Conservation (phyloP, 2,113 vertebrate genomes). For the Gallinago media region DNA sequence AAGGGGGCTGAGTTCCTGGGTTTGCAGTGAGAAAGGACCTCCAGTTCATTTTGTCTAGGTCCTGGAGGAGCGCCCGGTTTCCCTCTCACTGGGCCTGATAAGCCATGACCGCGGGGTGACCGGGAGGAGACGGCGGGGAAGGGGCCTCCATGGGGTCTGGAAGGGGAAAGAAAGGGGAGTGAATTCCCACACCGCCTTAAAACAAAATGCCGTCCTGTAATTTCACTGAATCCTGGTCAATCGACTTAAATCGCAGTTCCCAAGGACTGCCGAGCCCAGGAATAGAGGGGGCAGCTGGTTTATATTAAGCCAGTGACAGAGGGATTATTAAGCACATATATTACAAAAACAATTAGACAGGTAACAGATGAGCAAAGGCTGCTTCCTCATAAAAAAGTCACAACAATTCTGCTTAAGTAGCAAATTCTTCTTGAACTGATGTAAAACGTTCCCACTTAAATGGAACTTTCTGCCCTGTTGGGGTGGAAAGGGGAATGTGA, state of each 20-base stretch:
- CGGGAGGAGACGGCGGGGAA: neutral
- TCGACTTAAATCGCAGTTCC: neutral
- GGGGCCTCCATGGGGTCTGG: neutral
- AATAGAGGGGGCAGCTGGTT: neutral
- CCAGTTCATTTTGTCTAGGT: neutral
- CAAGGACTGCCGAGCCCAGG: neutral
- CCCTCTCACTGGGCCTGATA: neutral
- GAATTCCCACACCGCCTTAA: neutral
- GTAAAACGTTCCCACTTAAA: neutral
- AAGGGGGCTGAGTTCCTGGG: fast-evolving
- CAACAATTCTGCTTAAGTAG: neutral
- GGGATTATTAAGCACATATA: neutral
- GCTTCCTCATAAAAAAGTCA: neutral
- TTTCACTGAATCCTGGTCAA: neutral
- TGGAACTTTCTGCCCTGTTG: neutral
- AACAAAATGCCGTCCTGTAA: neutral
- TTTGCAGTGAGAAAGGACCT: neutral
- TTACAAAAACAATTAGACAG: constrained; percentile 2
- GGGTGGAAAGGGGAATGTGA: fast-evolving
- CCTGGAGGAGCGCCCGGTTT: fast-evolving
- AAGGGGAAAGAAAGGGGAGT: neutral
- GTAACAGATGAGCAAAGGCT: constrained; percentile 2
- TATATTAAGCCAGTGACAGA: neutral
- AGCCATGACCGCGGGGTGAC: neutral
- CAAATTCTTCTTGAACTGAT: neutral